Evolutionary conservation across 1,140 invertebrate genomes (phyloP), one percentile per base, ranked within the genome.

Genomic region (Zaprionus tsacasi): DNA sequence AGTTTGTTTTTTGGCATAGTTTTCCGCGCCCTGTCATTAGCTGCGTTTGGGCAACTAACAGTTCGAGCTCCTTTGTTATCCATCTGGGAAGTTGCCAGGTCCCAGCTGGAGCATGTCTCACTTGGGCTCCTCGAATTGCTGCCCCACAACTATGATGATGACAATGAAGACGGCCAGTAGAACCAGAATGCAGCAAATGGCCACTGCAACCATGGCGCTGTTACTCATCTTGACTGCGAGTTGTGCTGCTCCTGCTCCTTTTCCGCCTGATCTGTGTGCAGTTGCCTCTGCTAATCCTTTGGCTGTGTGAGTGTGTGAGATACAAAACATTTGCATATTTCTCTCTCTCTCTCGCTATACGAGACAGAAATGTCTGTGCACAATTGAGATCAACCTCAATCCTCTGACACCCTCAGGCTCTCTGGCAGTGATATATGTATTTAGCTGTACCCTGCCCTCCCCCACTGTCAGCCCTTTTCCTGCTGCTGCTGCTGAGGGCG

Each of bases 141-240:
- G 95, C 7, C 96, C 96, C 36, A 96, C 95, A 38, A 96, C 95
- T 74, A 96, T 96, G 92, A 96, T 96, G 85, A 96, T 94, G 56
- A 96, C 94, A 70, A 96, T 96, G 93, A 96, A 96, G 67, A 96
- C 95, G 69, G 95, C 94, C 79, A 96, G 93, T 68, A 96, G 93
- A 76, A 96, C 95, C 64, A 96, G 93, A 79, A 96, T 96, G 92
- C 95, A 96, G 93, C 96, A 96, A 77, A 96, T 96, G 81, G 95
- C 96, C 73, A 96, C 95, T 30, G 95, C 95, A 77, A 96, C 95
- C 96, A 96, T 96, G 54, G 92, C 92, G 78, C 92, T 93, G 69
- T 93, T 93, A 92, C 92, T 93, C 92, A 93, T 93, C 38, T 57
- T 67, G 65, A 15, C 30, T 13, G 13, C 55, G 27, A 30, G 21